phyloP scores from a whole-genome alignment of 2,113 vertebrate genomes.

The Scatophagus argus region DNA sequence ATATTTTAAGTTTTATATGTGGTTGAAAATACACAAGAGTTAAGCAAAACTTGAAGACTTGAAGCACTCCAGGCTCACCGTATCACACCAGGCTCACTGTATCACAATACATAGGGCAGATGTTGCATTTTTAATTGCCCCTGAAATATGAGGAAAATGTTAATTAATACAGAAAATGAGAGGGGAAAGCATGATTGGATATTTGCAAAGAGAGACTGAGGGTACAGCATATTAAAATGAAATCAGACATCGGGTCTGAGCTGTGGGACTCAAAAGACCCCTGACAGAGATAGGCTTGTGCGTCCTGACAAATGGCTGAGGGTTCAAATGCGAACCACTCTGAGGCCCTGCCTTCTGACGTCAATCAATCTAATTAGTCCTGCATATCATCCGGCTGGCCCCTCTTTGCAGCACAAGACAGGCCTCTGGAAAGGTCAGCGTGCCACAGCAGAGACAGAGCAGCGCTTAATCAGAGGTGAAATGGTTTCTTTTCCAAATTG shows the following conservation, averaged over 20 bases:
- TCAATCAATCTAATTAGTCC: slow-evolving; percentile 80
- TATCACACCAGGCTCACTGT: not conserved
- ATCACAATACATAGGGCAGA: not conserved
- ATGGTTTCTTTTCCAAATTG: slow-evolving; percentile 84
- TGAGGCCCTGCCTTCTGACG: slow-evolving; percentile 70
- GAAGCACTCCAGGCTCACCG: not conserved
- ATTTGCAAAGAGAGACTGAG: slow-evolving; percentile 8
- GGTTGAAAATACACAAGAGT: not conserved
- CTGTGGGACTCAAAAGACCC: slow-evolving; percentile 30
- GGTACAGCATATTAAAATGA: slow-evolving; percentile 29
- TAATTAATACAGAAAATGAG: slow-evolving; percentile 19
- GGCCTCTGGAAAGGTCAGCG: slow-evolving; percentile 84
- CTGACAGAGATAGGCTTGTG: slow-evolving; percentile 57
- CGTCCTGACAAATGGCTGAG: slow-evolving; percentile 56
- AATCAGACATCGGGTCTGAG: slow-evolving; percentile 36
- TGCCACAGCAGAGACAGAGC: slow-evolving; percentile 80
- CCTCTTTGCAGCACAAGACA: slow-evolving; percentile 74
- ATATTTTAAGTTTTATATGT: slow-evolving; percentile 1
- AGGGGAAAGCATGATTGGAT: not conserved
- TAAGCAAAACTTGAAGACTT: not conserved
- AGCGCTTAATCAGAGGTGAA: slow-evolving; percentile 83
- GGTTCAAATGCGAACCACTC: slow-evolving; percentile 77
- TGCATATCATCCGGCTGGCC: slow-evolving; percentile 71
- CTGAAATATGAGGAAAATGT: not conserved
- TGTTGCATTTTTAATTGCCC: slow-evolving; percentile 4